A percentile compares a stretch with the other conserved stretches of the same genome.
Evolutionary conservation across 37 sponge, comb jelly and placozoan genomes (phyloP).

Genomic region (Chondrosia reniformis): DNA sequence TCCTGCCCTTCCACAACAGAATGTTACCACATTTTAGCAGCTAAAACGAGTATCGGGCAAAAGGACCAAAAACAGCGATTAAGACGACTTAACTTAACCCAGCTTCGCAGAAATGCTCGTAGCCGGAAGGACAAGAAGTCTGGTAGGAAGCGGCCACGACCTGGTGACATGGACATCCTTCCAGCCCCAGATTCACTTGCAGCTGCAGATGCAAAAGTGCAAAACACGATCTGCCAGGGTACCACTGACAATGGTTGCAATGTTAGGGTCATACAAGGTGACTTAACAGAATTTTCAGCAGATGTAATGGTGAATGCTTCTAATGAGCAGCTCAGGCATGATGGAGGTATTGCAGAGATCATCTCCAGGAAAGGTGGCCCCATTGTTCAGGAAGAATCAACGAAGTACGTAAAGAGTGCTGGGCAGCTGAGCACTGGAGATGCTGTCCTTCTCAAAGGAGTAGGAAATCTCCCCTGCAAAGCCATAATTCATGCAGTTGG

Average conservation of each 20-base stretch:
- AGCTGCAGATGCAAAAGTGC: not conserved
- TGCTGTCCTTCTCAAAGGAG: constrained; percentile 37
- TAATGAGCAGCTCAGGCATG: constrained; percentile 54
- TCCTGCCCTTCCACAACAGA: constrained; percentile 26
- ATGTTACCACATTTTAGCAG: constrained; percentile 41
- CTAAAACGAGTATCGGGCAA: constrained; percentile 23
- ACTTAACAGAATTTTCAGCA: constrained; percentile 60
- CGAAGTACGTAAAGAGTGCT: not conserved
- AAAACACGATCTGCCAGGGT: not conserved
- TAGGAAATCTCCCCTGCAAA: constrained; percentile 51
- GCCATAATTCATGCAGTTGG: constrained; percentile 68
- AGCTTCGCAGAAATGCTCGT: constrained; percentile 11
- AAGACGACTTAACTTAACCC: not conserved
- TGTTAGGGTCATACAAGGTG: constrained; percentile 28
- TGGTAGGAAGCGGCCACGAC: constrained; percentile 35
- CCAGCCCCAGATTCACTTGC: constrained; percentile 15
- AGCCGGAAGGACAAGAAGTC: constrained; percentile 19
- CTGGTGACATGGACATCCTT: constrained; percentile 20
- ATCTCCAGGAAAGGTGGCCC: constrained; percentile 60
- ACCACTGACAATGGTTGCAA: not conserved
- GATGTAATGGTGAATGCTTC: constrained; percentile 82
- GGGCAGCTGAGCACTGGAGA: constrained; percentile 41
- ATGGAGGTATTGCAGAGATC: constrained; percentile 52
- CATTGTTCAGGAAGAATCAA: constrained; percentile 45
- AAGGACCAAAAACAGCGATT: not conserved